These are phyloP conservation scores for Chromoteleia sp. DNA, from an alignment of 2,888 invertebrate species.

Conservation along the genomic window DNA sequence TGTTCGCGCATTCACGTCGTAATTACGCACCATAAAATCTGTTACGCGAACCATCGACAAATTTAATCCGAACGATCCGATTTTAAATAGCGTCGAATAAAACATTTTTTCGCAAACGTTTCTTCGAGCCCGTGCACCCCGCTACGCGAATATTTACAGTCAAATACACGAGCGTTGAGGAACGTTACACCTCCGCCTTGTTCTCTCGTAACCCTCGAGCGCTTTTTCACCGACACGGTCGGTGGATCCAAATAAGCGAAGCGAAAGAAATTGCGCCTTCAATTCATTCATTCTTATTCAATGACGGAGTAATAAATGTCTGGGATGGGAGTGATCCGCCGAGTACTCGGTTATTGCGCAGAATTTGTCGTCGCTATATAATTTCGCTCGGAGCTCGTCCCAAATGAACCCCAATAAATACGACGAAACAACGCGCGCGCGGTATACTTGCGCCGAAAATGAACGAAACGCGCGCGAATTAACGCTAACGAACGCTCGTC, in stretches of 20 bases:
- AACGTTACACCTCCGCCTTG: constrained; percentile 3
- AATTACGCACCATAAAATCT: constrained; percentile 8
- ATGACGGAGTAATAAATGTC: constrained; percentile 7
- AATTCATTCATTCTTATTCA: constrained; percentile 47
- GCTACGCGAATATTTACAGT: constrained; percentile 41
- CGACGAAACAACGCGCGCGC: neutral
- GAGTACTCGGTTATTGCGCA: neutral
- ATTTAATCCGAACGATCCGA: neutral
- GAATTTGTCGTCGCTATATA: constrained; percentile 3
- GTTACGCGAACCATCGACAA: constrained; percentile 4
- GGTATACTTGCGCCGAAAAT: constrained; percentile 12
- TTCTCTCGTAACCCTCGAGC: constrained; percentile 12
- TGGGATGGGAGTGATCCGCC: constrained; percentile 16
- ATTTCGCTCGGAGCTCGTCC: neutral
- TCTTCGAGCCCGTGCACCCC: neutral
- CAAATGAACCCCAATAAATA: neutral
- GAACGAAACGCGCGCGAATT: constrained; percentile 26
- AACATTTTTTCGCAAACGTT: constrained; percentile 14
- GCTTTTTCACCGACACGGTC: constrained; percentile 6
- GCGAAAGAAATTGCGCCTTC: constrained; percentile 48
- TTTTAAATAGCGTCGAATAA: constrained; percentile 30
- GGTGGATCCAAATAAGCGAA: constrained; percentile 13
- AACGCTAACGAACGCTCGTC: constrained; percentile 9
- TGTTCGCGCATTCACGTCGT: constrained; percentile 4
- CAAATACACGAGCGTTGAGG: constrained; percentile 6